Evolutionary conservation across 2,113 vertebrate genomes (phyloP).

Genomic region (Caranx ignobilis): DNA sequence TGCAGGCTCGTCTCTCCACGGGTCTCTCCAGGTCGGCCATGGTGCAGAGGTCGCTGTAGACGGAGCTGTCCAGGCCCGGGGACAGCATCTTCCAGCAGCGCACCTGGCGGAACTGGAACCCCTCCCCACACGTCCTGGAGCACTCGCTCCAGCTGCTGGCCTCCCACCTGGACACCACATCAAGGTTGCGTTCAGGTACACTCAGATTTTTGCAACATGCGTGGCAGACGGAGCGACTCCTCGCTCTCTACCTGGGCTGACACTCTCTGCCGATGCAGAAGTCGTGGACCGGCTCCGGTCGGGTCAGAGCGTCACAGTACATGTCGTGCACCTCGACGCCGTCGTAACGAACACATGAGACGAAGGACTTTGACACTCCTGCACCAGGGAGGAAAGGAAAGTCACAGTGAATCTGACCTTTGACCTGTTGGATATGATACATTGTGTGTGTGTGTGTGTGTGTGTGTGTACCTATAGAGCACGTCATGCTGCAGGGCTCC

Average conservation of each 20-base stretch:
- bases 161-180: conserved; percentile 89
- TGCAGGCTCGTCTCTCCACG: conserved; percentile 91
- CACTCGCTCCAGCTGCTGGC: conserved; percentile 99
- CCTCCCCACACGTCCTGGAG: conserved; percentile 95
- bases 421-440: too few relatives aligned
- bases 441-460: conserved; percentile 17
- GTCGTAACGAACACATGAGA: conserved; percentile 96
- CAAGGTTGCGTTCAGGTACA: not conserved
- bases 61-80: conserved; percentile 95
- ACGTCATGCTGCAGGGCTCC: conserved; percentile 97
- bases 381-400: not conserved
- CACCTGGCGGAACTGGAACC: conserved; percentile 94
- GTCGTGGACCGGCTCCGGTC: conserved; percentile 95
- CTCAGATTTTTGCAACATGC: not conserved
- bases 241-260: conserved; percentile 89
- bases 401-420: too few relatives aligned
- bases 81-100: conserved; percentile 99
- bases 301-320: conserved; percentile 94
- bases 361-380: conserved; percentile 94
- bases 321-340: conserved; percentile 94
- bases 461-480: conserved; percentile 89
- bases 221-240: too few relatives aligned
- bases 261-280: conserved; percentile 97
- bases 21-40: conserved; percentile 91
- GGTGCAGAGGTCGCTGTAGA: conserved; percentile 96